Evolutionary conservation across 2,113 vertebrate genomes (phyloP), one percentile per base, ranked within the genome.

Genomic region (Triplophysa dalaica): DNA sequence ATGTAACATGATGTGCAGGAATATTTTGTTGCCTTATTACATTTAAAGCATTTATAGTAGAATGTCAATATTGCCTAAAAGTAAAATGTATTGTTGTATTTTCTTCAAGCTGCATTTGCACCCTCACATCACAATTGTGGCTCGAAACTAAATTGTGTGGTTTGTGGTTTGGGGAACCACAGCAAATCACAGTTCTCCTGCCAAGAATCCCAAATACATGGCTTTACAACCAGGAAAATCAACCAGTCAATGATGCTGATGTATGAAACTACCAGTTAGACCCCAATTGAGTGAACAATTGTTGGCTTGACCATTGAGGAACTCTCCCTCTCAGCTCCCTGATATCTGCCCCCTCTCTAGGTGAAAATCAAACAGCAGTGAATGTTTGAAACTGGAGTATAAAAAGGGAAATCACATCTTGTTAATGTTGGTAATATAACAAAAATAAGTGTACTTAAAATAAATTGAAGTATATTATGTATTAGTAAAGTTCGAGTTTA

Each of bases 211-310:
- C 45, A n/a, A 54, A 78, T 21, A 61, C 26, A 45, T 69, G 64
- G 54, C 61, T 72, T 56, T 65, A 63, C 21, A 12, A 52, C 13
- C 60, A 24, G 48, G 33, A 21, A 10, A 58, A 33, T 38, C 33
- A 38, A 38, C 33, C 33, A 65, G 22, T 60, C 56, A 70, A 54
- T 54, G 24, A 43, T 33, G 48, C 24, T 70, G 16, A 24, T 63
- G 63, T 54, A 70, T 52, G 43, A 79, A 70, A 70, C 45, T 79
- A 48, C 68, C 12, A 72, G 72, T 79, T 72, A 79, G 77, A 69
- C 5, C 70, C 45, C 43, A 48, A 79, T 33, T 52, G 19, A 79
- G 24, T 70, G 21, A 43, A 29, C 58, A 43, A 14, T n/a, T 73
- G 48, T 62, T 75, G 61, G 60, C 48, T 62, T 80, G 69, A 54